A percentile compares a stretch with the other conserved stretches of the same genome.
Conservation (phyloP, 2,888 invertebrate genomes). For the Agrochola lychnidis region DNA sequence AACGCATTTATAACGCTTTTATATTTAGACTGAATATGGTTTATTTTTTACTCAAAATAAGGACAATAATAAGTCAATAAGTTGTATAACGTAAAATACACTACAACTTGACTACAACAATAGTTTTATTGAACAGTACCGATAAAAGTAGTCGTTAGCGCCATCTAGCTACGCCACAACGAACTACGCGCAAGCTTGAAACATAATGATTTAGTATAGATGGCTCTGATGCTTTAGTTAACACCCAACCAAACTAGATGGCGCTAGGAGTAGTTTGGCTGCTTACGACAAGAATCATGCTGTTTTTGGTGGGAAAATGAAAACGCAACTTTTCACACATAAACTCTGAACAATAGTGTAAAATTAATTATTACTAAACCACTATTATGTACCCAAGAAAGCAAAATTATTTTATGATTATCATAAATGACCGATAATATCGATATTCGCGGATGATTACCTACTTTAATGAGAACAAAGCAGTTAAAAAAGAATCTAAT, state of each 20-base stretch:
- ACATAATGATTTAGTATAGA: neutral
- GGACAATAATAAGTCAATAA: slow-evolving; percentile 41
- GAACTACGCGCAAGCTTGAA: slow-evolving; percentile 21
- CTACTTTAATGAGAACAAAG: no score
- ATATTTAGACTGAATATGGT: neutral
- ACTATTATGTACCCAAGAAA: neutral
- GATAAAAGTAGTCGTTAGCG: slow-evolving; percentile 8
- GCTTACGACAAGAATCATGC: neutral
- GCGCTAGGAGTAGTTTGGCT: slow-evolving; percentile 2
- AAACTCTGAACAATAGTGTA: neutral
- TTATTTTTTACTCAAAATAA: slow-evolving; percentile 29
- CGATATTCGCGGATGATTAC: no score
- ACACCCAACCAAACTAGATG: slow-evolving; percentile 11
- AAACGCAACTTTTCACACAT: neutral
- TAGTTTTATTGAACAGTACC: neutral
- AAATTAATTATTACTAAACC: neutral
- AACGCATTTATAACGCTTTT: neutral
- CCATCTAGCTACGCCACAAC: slow-evolving; percentile 32
- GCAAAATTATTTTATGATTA: neutral
- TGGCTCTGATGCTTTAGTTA: slow-evolving; percentile 10
- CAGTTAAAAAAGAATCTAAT: no score
- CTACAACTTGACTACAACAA: neutral
- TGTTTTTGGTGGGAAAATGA: neutral
- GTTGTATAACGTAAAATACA: slow-evolving; percentile 13
- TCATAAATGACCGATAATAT: no score